Evolutionary conservation across 2,113 vertebrate species (phyloP).

Genomic region (Calidris pugnax): DNA sequence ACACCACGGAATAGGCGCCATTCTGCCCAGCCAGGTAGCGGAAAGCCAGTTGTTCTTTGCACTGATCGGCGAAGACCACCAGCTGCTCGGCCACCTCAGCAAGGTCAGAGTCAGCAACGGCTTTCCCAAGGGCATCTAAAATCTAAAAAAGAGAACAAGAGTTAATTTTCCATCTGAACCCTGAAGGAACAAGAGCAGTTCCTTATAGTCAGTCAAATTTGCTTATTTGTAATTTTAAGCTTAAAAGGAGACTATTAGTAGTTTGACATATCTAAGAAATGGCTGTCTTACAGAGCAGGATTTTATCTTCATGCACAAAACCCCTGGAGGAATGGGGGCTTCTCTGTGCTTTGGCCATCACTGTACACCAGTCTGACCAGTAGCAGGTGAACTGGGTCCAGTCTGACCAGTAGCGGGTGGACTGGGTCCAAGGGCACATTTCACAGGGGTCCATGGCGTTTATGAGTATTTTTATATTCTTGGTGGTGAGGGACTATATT

Average conservation of each 20-base stretch:
- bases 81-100: conserved; percentile 56
- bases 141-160: conserved; percentile 61
- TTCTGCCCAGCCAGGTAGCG: conserved; percentile 88
- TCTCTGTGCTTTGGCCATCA: not conserved
- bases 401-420: not conserved
- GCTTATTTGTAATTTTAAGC: not conserved
- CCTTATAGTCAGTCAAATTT: not conserved
- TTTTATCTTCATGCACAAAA: rapidly evolving
- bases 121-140: conserved; percentile 78
- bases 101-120: not conserved
- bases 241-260: too few relatives aligned
- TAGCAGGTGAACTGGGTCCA: rapidly evolving
- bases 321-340: rapidly evolving
- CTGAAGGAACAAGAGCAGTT: not conserved
- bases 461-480: not conserved
- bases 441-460: not conserved
- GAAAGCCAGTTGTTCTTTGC: conserved; percentile 79
- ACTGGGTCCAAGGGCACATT: not conserved
- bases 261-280: rapidly evolving
- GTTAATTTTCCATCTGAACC: rapidly evolving
- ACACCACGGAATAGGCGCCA: conserved; percentile 85
- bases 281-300: rapidly evolving
- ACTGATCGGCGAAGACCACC: conserved; percentile 79
- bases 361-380: not conserved
- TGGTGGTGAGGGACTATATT: not conserved